Evolutionary conservation across 2,113 vertebrate species (phyloP).

Genomic region (Ranitomeya variabilis): DNA sequence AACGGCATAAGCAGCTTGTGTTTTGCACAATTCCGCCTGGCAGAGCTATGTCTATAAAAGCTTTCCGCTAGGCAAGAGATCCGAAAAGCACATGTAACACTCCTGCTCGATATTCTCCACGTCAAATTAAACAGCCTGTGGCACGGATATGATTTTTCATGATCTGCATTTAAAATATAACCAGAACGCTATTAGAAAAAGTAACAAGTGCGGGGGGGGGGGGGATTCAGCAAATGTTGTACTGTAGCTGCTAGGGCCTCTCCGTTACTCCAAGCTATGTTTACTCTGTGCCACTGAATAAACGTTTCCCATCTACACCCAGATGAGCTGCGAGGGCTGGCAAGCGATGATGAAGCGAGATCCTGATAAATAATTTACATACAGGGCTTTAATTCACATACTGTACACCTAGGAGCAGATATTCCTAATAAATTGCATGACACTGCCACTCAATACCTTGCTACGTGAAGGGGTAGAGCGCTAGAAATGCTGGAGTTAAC

Average conservation of each 20-base stretch:
- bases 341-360: constrained; percentile 5
- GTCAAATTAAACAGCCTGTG: constrained; percentile 41
- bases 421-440: not conserved
- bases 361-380: not conserved
- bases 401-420: not conserved
- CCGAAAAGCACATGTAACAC: constrained; percentile 7
- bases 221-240: constrained; percentile 1
- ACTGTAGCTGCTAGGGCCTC: constrained; percentile 36
- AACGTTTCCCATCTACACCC: constrained; percentile 25
- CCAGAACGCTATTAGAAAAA: constrained; percentile 41
- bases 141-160: constrained; percentile 15
- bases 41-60: not conserved
- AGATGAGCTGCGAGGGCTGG: constrained; percentile 36
- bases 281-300: constrained; percentile 40
- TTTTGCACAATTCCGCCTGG: constrained; percentile 1
- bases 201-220: not conserved
- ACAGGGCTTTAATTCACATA: not conserved
- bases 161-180: constrained; percentile 34
- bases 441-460: not conserved
- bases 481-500: too few species aligned
- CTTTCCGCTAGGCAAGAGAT: constrained; percentile 13
- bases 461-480: not conserved
- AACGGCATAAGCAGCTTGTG: not conserved
- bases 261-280: constrained; percentile 33
- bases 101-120: not conserved